phyloP scores from a whole-genome alignment of 1,140 invertebrate genomes.

The Tetranychus urticae region DNA sequence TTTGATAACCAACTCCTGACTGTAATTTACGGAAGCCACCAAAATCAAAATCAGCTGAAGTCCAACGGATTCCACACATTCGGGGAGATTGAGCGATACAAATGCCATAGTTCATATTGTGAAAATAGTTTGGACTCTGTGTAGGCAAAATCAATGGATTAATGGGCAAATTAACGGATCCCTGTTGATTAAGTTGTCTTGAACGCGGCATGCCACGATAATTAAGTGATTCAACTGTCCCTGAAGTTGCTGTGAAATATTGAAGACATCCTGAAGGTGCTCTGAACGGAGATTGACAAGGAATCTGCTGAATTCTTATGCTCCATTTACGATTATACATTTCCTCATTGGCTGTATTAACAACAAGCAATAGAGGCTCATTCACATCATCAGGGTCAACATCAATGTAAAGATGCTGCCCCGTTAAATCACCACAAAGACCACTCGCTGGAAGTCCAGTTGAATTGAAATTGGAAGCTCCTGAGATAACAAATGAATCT shows the following conservation, averaged over 20 bases:
- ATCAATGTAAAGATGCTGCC: conserved; percentile 10
- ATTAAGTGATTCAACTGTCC: conserved; percentile 43
- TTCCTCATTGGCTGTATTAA: conserved; percentile 11
- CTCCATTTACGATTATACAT: conserved; percentile 10
- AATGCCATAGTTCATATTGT: conserved; percentile 51
- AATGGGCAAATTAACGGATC: neutral
- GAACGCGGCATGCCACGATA: conserved; percentile 7
- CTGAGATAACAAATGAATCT: conserved; percentile 10
- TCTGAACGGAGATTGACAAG: conserved; percentile 10
- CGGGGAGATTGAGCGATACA: conserved; percentile 21
- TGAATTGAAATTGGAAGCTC: conserved; percentile 10
- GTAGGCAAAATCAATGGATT: neutral
- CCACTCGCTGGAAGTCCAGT: conserved; percentile 7
- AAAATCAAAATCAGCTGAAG: conserved; percentile 9
- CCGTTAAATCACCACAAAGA: conserved; percentile 9
- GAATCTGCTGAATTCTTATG: conserved; percentile 9
- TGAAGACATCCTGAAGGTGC: conserved; percentile 53
- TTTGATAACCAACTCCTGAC: neutral
- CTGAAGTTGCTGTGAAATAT: conserved; percentile 37
- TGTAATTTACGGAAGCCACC: conserved; percentile 1
- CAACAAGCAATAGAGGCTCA: conserved; percentile 8
- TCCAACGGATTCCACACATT: conserved; percentile 8
- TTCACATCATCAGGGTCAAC: conserved; percentile 8
- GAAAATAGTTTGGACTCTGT: conserved; percentile 18
- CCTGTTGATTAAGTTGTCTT: neutral